Evolutionary conservation across 1,140 invertebrate genomes (phyloP), one percentile per base, ranked within the genome.

Genomic region (Medauroidea extradentata): DNA sequence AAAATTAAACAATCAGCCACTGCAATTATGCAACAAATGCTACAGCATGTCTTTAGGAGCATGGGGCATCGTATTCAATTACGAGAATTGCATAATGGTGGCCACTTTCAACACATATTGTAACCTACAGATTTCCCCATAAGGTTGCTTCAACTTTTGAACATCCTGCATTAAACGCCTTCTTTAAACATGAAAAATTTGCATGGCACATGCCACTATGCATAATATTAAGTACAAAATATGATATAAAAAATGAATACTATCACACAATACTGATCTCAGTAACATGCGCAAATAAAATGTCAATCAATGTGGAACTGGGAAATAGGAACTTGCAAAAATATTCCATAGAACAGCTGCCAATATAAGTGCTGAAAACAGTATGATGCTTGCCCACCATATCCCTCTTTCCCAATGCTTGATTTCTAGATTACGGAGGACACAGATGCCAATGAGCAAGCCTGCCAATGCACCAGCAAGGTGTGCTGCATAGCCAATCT

Each of bases 361-460:
- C 2, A 72, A 62, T 27, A 78, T 73, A 23, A 83, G 73, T 18
- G 72, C 65, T 1, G 75, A 38, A 60, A 73, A 82, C 7, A 79
- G 55, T 9, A 71, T 70, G 11, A 83, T 67, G n/a, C 76, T 74
- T 19, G 79, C 65, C 77, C 79, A 82, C 68, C 82, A 81, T 8
- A 85, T 77, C 59, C 82, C 77, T 64, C 87, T 87, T 73, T 98
- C 94, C 85, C 93, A 93, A 44, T 83, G 84, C 52, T 86, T 84
- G 55, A 93, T 87, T 69, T 91, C 85, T 2, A 98, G 79, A 78
- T 98, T 98, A 23, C 91, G 82, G 1, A 98, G 78, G 0, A 94
- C 86, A 25, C 91, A 88, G 44, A 98, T 87, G n/a, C 95, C 96
- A 19, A 98, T 87, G 2, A 97, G 81, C 2, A 98, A 78, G n/a